Evolutionary conservation across 1,140 invertebrate species (phyloP).

Genomic region (Zophobas morio): DNA sequence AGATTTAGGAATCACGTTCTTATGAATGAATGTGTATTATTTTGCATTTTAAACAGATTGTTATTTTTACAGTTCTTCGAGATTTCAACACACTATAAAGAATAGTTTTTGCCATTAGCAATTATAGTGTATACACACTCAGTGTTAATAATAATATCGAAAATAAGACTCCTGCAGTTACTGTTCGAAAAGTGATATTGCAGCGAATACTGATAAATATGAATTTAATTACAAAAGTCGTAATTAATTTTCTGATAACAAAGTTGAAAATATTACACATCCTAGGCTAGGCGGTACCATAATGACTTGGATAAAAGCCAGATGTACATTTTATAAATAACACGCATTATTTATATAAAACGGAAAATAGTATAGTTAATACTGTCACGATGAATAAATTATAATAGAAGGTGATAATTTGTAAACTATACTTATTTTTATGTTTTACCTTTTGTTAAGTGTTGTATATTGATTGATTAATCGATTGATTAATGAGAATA

Average conservation of each 20-base stretch:
- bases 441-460: no score
- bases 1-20: conserved; percentile 30
- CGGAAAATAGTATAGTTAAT: conserved; percentile 6
- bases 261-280: conserved; percentile 11
- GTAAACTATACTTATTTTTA: not conserved
- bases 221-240: not conserved
- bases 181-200: not conserved
- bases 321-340: conserved; percentile 36
- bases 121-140: not conserved
- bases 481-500: no score
- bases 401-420: not conserved
- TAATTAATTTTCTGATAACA: not conserved
- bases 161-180: conserved; percentile 20
- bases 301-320: conserved; percentile 24
- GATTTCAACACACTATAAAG: not conserved
- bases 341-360: conserved; percentile 34
- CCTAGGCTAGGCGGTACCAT: conserved; percentile 20
- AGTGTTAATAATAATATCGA: conserved; percentile 29
- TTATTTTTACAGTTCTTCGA: conserved; percentile 16
- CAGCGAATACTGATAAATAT: not conserved
- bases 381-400: conserved; percentile 2
- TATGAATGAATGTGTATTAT: conserved; percentile 42
- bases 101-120: conserved; percentile 20
- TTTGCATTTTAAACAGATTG: conserved; percentile 26
- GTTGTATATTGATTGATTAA: no score